Percentiles rank a stretch among this genome's conserved stretches.
Evolutionary conservation across 2,797 vertebrate genomes (phyloP).

Genomic region (Protonibea diacanthus): DNA sequence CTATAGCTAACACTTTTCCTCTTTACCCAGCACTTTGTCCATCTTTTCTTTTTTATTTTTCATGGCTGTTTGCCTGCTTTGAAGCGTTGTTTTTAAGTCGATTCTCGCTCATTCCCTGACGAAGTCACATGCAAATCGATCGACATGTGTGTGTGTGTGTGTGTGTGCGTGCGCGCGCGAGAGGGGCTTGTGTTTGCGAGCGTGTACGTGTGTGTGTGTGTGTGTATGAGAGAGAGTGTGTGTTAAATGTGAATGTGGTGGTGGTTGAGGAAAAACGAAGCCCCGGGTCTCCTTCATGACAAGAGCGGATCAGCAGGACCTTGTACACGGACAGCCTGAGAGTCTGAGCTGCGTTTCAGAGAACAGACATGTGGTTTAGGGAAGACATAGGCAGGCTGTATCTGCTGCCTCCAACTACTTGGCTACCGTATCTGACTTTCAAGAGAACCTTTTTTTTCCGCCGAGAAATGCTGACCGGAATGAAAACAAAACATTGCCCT

Average conservation of each 20-base stretch:
- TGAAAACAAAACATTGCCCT: conserved; percentile 65
- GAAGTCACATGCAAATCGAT: conserved; percentile 88
- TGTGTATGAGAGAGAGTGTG: conserved; percentile 2
- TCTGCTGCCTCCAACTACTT: conserved; percentile 63
- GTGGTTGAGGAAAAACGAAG: conserved; percentile 78
- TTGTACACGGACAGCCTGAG: conserved; percentile 73
- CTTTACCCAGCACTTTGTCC: conserved; percentile 84
- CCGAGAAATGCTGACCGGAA: conserved; percentile 60
- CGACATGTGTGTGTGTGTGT: conserved; percentile 74
- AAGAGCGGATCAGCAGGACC: conserved; percentile 81
- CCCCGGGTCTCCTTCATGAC: conserved; percentile 86
- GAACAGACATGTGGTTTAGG: conserved; percentile 61
- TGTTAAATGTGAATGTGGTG: conserved; percentile 62
- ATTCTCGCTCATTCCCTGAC: conserved; percentile 85
- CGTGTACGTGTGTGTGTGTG: conserved; percentile 45
- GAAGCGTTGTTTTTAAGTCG: conserved; percentile 81
- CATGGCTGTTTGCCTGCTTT: conserved; percentile 77
- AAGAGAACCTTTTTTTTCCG: conserved; percentile 32
- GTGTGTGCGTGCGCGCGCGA: conserved; percentile 27
- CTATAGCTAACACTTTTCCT: conserved; percentile 73
- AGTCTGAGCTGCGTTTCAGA: conserved; percentile 62
- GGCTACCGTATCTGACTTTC: conserved; percentile 65
- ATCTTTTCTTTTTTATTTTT: conserved; percentile 80
- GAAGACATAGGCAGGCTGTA: conserved; percentile 48
- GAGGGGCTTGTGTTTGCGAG: conserved; percentile 52